A percentile compares a stretch with the other conserved stretches of the same genome.
These are phyloP conservation scores for Cryptophagus acutangulus DNA, from an alignment of 2,888 invertebrate genomes.

Conservation along the genomic window DNA sequence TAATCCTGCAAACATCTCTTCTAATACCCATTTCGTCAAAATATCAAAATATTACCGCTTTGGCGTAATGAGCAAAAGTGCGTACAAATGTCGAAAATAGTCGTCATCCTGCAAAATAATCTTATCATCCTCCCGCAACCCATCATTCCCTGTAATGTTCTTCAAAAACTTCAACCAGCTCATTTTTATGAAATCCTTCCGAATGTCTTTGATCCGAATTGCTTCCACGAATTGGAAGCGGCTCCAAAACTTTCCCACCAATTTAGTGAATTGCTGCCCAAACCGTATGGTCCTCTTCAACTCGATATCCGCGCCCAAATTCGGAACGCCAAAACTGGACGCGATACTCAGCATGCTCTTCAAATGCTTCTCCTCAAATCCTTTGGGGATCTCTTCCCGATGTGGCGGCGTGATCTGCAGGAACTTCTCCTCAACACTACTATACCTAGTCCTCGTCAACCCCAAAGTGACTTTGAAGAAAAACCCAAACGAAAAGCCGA, in stretches of 20 bases:
- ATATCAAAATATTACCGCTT: slow-evolving; percentile 30
- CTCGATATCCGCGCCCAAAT: slow-evolving; percentile 21
- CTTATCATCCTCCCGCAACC: slow-evolving; percentile 25
- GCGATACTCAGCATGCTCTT: slow-evolving; percentile 30
- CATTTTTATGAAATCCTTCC: slow-evolving; percentile 14
- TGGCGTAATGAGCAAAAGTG: slow-evolving; percentile 27
- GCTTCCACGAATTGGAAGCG: no score
- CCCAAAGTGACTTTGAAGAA: no score
- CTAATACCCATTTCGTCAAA: slow-evolving; percentile 4
- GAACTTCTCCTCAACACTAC: not conserved
- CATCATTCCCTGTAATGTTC: slow-evolving; percentile 26
- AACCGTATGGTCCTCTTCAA: slow-evolving; percentile 29
- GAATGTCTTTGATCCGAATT: slow-evolving; percentile 9
- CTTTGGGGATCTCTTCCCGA: slow-evolving; percentile 12
- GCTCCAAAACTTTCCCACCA: no score
- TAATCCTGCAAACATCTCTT: slow-evolving; percentile 24
- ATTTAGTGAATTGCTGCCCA: slow-evolving; percentile 28
- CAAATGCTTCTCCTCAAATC: slow-evolving; percentile 19
- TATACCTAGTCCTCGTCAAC: not conserved
- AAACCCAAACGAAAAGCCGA: slow-evolving; percentile 29
- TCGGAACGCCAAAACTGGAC: slow-evolving; percentile 24
- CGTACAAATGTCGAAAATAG: slow-evolving; percentile 30
- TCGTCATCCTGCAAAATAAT: slow-evolving; percentile 26
- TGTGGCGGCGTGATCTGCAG: slow-evolving; percentile 26
- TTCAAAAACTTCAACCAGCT: slow-evolving; percentile 34